These are phyloP conservation scores for Halyomorpha halys DNA, from an alignment of 1,140 invertebrate species.

Conservation along the genomic window DNA sequence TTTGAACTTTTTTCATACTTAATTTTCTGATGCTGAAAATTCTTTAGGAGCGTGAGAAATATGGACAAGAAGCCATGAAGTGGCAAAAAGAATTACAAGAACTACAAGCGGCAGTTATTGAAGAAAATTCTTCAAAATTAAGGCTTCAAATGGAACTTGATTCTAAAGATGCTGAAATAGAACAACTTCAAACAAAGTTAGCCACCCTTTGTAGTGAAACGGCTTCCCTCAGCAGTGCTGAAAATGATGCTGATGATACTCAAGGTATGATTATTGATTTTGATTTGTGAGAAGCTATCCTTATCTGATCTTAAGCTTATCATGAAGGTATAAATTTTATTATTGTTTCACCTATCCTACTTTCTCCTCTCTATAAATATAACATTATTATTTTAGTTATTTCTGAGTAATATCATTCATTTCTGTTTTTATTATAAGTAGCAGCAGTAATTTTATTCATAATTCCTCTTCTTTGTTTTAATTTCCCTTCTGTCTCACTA, in stretches of 20 bases:
- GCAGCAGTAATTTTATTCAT: too few relatives aligned
- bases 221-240: slow-evolving; percentile 78
- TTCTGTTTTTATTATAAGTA: too few relatives aligned
- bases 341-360: too few relatives aligned
- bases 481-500: too few relatives aligned
- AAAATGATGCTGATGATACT: slow-evolving; percentile 69
- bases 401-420: too few relatives aligned
- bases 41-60: slow-evolving; percentile 75
- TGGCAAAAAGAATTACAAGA: slow-evolving; percentile 80
- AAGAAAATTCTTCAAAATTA: slow-evolving; percentile 57
- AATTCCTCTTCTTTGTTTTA: too few relatives aligned
- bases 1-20: too few relatives aligned
- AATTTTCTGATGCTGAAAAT: background rate
- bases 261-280: slow-evolving; percentile 27
- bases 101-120: slow-evolving; percentile 55
- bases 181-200: slow-evolving; percentile 77
- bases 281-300: too few relatives aligned
- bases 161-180: slow-evolving; percentile 91
- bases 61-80: slow-evolving; percentile 72
- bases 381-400: too few relatives aligned
- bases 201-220: slow-evolving; percentile 70
- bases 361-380: too few relatives aligned
- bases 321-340: too few relatives aligned
- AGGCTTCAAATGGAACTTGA: slow-evolving; percentile 90
- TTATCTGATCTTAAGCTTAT: too few relatives aligned